Conservation (phyloP, 1,140 invertebrate genomes). For the Marisa cornuarietis region DNA sequence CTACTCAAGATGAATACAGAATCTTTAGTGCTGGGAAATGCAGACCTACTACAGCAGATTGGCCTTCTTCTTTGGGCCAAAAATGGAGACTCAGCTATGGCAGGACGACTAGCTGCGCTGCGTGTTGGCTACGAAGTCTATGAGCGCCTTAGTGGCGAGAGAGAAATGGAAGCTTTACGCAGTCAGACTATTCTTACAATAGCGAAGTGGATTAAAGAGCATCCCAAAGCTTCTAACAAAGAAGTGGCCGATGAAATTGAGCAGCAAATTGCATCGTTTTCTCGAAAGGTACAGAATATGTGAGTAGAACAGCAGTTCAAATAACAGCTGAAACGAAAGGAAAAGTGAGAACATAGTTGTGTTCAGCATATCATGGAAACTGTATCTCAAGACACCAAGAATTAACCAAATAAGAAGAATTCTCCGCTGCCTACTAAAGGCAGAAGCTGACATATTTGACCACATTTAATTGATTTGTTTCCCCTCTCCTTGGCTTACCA, state of each 20-base stretch:
- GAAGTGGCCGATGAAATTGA: conserved; percentile 43
- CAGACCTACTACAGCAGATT: conserved; percentile 42
- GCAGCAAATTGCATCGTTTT: conserved; percentile 44
- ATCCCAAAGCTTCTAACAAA: conserved; percentile 51
- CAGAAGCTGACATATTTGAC: too few relatives aligned
- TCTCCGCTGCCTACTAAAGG: too few relatives aligned
- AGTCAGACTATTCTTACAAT: conserved; percentile 46
- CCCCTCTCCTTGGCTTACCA: too few relatives aligned
- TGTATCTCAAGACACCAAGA: too few relatives aligned
- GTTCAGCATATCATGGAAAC: not conserved
- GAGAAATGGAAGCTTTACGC: conserved; percentile 45
- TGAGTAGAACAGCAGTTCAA: conserved; percentile 19
- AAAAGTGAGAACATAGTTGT: not conserved
- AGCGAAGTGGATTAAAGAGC: conserved; percentile 45
- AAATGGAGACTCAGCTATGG: conserved; percentile 32
- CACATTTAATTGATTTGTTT: too few relatives aligned
- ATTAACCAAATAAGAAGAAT: too few relatives aligned
- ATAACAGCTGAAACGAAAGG: not conserved
- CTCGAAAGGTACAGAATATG: conserved; percentile 42
- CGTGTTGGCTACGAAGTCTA: conserved; percentile 43
- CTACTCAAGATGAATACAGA: conserved; percentile 15
- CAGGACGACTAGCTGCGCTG: conserved; percentile 32
- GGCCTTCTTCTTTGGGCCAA: conserved; percentile 37
- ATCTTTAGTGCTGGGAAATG: conserved; percentile 25
- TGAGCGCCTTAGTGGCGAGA: conserved; percentile 40